Conservation (phyloP, 2,113 vertebrate species). For the Tenebrosternarchus preto region DNA sequence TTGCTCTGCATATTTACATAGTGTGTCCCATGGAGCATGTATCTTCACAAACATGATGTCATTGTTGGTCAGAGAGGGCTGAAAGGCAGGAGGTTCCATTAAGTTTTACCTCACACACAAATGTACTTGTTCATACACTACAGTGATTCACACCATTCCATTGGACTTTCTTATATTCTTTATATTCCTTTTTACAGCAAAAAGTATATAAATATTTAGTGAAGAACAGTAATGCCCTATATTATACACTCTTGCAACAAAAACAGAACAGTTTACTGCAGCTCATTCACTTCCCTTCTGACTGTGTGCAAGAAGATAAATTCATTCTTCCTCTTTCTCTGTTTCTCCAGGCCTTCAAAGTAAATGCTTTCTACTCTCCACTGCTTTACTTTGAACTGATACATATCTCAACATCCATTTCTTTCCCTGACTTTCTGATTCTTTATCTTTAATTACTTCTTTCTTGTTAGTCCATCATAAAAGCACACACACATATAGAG, state of each 20-base stretch:
- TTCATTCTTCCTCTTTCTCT: neutral
- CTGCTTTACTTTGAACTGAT: neutral
- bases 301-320: neutral
- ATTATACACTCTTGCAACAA: neutral
- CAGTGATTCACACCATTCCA: neutral
- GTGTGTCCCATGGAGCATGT: constrained; percentile 91
- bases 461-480: neutral
- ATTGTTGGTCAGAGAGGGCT: constrained; percentile 91
- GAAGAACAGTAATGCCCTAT: neutral
- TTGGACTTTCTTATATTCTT: neutral
- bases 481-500: neutral
- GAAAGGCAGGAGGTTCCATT: constrained; percentile 38
- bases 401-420: constrained; percentile 7
- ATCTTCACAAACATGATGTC: constrained; percentile 99
- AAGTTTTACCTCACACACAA: neutral
- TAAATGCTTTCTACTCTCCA: neutral
- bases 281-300: neutral
- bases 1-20: constrained; percentile 97
- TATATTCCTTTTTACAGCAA: too few relatives aligned
- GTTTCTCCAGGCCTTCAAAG: neutral
- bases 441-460: neutral
- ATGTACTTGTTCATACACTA: neutral
- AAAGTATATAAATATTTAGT: neutral
- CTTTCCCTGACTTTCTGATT: neutral
- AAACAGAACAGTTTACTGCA: constrained; percentile 22